Conservation (phyloP, 2,888 invertebrate species). For the Trichopria drosophilae region DNA sequence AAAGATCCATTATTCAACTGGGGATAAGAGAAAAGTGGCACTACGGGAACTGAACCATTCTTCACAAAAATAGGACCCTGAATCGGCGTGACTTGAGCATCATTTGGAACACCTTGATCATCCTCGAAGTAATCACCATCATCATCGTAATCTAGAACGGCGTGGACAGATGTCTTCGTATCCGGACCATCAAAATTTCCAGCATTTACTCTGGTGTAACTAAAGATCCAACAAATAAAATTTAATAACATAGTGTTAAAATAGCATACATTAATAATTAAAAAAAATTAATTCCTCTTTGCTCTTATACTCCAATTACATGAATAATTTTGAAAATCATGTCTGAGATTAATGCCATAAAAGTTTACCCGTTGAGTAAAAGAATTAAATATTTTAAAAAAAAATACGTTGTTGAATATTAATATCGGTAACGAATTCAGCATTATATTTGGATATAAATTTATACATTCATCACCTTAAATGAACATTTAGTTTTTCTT, state of each 20-base stretch:
- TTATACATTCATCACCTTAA: too few relatives aligned
- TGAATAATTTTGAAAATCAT: too few relatives aligned
- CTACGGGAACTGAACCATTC: conserved; percentile 84
- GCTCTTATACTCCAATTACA: too few relatives aligned
- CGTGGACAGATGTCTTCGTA: conserved; percentile 69
- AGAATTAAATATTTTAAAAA: too few relatives aligned
- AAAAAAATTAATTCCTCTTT: too few relatives aligned
- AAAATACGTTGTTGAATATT: too few relatives aligned
- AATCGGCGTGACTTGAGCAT: conserved; percentile 77
- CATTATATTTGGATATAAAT: too few relatives aligned
- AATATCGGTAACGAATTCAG: too few relatives aligned
- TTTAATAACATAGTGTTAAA: too few relatives aligned
- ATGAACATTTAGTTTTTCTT: too few relatives aligned
- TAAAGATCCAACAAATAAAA: conserved; percentile 30
- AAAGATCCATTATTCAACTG: conserved; percentile 83
- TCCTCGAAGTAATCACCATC: conserved; percentile 59
- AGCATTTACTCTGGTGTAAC: conserved; percentile 54
- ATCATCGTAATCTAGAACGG: conserved; percentile 71
- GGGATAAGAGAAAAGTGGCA: conserved; percentile 83
- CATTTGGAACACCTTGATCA: conserved; percentile 47
- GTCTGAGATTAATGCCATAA: conserved; percentile 3
- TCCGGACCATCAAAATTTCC: conserved; percentile 47
- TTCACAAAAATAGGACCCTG: conserved; percentile 86
- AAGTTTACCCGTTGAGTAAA: too few relatives aligned
- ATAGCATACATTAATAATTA: too few relatives aligned